phyloP scores from a whole-genome alignment of 2,113 vertebrate genomes.

The Prionailurus viverrinus region DNA sequence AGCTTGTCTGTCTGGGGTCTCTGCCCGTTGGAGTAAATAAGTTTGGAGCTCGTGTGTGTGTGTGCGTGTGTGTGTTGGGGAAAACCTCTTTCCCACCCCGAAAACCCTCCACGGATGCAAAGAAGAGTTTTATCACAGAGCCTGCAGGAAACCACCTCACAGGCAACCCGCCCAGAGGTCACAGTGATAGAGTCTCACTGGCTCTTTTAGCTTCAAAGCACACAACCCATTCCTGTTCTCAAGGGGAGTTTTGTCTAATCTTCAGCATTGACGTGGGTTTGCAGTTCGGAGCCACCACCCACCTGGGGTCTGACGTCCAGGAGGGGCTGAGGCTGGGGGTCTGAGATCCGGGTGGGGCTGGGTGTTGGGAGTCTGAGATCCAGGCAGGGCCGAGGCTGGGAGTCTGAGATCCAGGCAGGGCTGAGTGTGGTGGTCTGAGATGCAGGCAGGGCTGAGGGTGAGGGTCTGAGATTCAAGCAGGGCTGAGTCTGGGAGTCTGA shows the following conservation, averaged over 20 bases:
- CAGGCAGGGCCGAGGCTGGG: accelerated
- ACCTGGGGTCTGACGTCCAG: not conserved
- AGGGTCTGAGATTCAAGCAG: too few species aligned
- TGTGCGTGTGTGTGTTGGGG: not conserved
- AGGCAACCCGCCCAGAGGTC: not conserved
- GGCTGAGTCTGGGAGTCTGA: too few species aligned
- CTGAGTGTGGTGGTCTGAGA: too few species aligned
- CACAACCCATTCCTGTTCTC: too few species aligned
- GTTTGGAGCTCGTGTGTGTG: not conserved
- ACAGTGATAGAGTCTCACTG: not conserved
- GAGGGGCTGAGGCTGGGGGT: not conserved
- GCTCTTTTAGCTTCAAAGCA: not conserved
- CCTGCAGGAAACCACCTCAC: accelerated
- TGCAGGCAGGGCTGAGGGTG: too few species aligned
- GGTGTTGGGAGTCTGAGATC: too few species aligned
- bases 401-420: too few species aligned
- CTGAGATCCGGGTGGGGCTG: too few species aligned
- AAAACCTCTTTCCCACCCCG: not conserved
- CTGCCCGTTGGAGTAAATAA: not conserved
- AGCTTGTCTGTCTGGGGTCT: too few species aligned
- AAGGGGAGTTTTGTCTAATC: too few species aligned
- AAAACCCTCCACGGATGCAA: not conserved
- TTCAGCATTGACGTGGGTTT: not conserved
- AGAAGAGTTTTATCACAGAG: not conserved
- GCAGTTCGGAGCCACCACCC: not conserved